Base-by-base conservation (phyloP, 2,797 vertebrate species). In the Platyrinchus mystaceus region DNA sequence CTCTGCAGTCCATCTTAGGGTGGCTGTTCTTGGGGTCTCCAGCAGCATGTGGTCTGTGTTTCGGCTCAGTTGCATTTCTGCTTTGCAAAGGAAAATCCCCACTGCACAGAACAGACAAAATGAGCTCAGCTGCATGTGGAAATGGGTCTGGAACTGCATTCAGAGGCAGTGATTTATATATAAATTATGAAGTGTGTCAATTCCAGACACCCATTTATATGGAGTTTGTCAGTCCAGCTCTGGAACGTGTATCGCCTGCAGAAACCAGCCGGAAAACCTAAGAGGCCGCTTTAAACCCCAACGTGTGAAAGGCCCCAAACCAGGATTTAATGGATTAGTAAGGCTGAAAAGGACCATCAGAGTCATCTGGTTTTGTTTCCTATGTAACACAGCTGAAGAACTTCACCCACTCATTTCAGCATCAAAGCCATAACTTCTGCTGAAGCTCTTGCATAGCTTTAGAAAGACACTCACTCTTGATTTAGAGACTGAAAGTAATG, bases 401-500 rank as follows among this genome's bases (percentile, higher is more conserved):
- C 79, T 86, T 96, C 94, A 96, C 85, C 89, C 89, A 88, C 76
- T 94, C 79, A 28, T 82, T 94, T 94, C 77, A 90, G 89, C 87
- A 95, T 90, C 93, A 91, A 94, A 95, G 79, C 66, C 58, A 12
- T 75, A 91, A 94, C 91, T 95, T 76, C 82, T 93, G 93, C 87
- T 90, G 94, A 87, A 96, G 79, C 66, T 90, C 68, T 86, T 89
- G 76, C 82, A 59, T n/a, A 67, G 91, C 75, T 95, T 93, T 68
- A 85, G 84, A 94, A 80, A 94, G 90, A 80, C 87, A 69, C 47
- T 91, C 53, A 55, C 49, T 85, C 92, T 89, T 92, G 91, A 95
- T 92, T 95, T 93, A 95, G 92, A 66, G 92, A 86, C 92, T 93
- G 89, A 93, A 95, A 95, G 75, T 68, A 90, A 93, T 41, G 81